Percentiles rank a stretch among this genome's conserved stretches.
phyloP scores from a whole-genome alignment of 2,888 invertebrate species.

The Diarsia mendica region DNA sequence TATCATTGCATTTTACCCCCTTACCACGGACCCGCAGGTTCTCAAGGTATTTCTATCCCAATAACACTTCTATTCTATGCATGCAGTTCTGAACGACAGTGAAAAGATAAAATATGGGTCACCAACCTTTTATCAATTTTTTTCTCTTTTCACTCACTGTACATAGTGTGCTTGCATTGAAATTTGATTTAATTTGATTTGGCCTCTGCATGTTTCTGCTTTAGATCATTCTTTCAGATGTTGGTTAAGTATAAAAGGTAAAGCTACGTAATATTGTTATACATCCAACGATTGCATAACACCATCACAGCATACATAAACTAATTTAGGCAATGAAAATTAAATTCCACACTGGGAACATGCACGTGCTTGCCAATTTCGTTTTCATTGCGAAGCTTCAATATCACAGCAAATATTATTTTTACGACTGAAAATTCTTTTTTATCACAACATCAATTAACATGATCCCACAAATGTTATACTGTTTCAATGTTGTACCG shows the following conservation, averaged over 20 bases:
- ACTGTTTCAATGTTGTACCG: conserved; percentile 67
- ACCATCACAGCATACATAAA: conserved; percentile 64
- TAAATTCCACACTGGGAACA: conserved; percentile 67
- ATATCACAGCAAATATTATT: conserved; percentile 73
- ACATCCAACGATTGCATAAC: conserved; percentile 62
- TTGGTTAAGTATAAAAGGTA: conserved; percentile 61
- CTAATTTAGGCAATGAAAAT: conserved; percentile 63
- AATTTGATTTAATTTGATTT: conserved; percentile 66
- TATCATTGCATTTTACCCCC: conserved; percentile 89
- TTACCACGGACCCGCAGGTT: conserved; percentile 90
- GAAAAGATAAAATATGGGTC: conserved; percentile 69
- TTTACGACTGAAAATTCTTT: conserved; percentile 67
- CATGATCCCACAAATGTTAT: conserved; percentile 61
- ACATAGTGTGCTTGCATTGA: conserved; percentile 81
- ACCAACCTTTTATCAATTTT: conserved; percentile 41
- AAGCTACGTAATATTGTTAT: conserved; percentile 55
- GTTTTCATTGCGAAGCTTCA: conserved; percentile 75
- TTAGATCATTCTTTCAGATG: conserved; percentile 63
- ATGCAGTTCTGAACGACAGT: conserved; percentile 79
- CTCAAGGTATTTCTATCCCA: conserved; percentile 91
- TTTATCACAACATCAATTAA: conserved; percentile 66
- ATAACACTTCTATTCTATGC: conserved; percentile 88
- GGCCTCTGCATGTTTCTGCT: conserved; percentile 79
- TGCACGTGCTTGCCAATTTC: conserved; percentile 80
- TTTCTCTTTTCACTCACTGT: conserved; percentile 75